Percentiles rank a stretch among this genome's conserved stretches.
phyloP scores from a whole-genome alignment of 2,888 invertebrate species.

The Nomada fabriciana region DNA sequence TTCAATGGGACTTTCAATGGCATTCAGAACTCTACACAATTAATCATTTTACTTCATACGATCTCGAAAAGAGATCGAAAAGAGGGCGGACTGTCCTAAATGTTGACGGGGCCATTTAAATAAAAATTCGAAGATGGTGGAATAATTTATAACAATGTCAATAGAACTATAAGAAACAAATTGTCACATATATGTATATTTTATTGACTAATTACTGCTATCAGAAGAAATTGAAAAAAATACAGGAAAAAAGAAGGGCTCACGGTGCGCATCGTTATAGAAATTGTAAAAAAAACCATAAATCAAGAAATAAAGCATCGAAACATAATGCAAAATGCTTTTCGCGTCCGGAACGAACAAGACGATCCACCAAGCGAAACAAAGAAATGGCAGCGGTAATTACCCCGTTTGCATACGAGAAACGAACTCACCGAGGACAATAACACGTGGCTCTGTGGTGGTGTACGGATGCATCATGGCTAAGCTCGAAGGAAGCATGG shows the following conservation, averaged over 20 bases:
- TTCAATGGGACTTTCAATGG: background rate
- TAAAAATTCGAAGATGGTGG: background rate
- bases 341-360: too few relatives aligned
- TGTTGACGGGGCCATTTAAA: background rate
- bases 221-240: too few relatives aligned
- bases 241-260: too few relatives aligned
- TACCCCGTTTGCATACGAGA: background rate
- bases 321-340: too few relatives aligned
- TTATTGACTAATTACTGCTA: too few relatives aligned
- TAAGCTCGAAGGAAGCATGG: constrained; percentile 73
- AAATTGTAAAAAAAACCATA: too few relatives aligned
- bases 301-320: too few relatives aligned
- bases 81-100: background rate
- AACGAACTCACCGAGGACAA: constrained; percentile 82
- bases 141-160: background rate
- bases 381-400: background rate
- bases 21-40: background rate
- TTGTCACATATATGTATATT: too few relatives aligned
- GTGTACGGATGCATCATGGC: constrained; percentile 76
- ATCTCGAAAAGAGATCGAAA: too few relatives aligned
- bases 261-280: too few relatives aligned
- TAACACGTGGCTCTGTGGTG: constrained; percentile 81
- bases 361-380: background rate
- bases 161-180: too few relatives aligned
- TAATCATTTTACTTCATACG: background rate